Evolutionary conservation across 2,113 vertebrate species (phyloP).

Genomic region (Rattus norvegicus): DNA sequence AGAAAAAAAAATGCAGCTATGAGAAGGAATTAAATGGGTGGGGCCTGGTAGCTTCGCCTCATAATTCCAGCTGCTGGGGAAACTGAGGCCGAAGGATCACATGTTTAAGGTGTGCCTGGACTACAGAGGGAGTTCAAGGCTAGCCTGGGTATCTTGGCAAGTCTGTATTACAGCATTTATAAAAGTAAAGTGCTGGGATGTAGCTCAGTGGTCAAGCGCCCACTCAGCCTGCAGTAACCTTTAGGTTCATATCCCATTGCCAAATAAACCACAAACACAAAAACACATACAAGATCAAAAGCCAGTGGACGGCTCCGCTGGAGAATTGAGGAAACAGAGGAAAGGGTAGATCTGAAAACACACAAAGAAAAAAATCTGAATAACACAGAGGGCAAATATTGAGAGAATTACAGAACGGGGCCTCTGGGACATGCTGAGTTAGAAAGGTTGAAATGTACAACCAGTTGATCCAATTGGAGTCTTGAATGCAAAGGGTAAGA

Average conservation of each 20-base stretch:
- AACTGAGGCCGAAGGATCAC: background rate
- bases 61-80: background rate
- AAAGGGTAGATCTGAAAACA: background rate
- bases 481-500: slow-evolving; percentile 20
- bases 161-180: background rate
- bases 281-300: slow-evolving; percentile 21
- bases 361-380: background rate
- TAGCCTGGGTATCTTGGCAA: background rate
- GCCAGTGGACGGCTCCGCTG: background rate
- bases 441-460: background rate
- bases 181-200: background rate
- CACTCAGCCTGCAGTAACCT: background rate
- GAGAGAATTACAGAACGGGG: background rate
- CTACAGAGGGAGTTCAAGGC: background rate
- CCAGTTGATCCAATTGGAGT: background rate
- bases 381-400: background rate
- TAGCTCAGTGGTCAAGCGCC: background rate
- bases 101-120: background rate
- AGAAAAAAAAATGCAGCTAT: slow-evolving; percentile 35
- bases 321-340: background rate
- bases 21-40: background rate
- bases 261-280: background rate
- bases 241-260: background rate
- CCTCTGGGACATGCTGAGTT: background rate
- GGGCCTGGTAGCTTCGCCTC: too few species aligned